A percentile compares a stretch with the other conserved stretches of the same genome.
Evolutionary conservation across 2,797 vertebrate genomes (phyloP).

Genomic region (Smutsia gigantea): DNA sequence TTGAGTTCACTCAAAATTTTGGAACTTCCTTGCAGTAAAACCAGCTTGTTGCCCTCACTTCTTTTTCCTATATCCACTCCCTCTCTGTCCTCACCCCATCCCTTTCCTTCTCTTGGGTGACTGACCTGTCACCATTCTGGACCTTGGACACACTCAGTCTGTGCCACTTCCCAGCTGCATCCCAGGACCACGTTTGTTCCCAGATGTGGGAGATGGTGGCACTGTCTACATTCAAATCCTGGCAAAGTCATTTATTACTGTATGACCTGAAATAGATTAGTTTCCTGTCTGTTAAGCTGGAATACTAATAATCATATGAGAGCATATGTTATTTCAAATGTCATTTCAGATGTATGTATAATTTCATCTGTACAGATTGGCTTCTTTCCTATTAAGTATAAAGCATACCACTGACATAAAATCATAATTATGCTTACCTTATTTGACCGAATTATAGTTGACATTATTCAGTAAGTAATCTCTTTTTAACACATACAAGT

Average conservation of each 20-base stretch:
- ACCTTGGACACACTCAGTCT: no score
- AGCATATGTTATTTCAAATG: neutral
- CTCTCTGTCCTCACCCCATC: neutral
- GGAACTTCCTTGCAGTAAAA: neutral
- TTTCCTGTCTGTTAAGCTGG: neutral
- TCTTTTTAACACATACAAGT: neutral
- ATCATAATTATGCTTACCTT: neutral
- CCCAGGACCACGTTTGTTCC: no score
- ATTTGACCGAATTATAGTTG: slow-evolving; percentile 5
- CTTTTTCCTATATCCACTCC: neutral
- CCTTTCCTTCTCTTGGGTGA: neutral
- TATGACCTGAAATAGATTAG: neutral
- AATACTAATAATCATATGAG: neutral
- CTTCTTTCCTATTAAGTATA: neutral
- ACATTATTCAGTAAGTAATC: slow-evolving; percentile 6
- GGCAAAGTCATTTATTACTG: rapidly evolving
- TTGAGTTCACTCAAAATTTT: neutral
- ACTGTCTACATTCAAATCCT: neutral
- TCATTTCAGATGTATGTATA: neutral
- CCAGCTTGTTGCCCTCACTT: neutral
- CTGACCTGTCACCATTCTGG: neutral
- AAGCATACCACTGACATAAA: neutral
- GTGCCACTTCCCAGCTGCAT: neutral
- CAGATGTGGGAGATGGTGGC: neutral
- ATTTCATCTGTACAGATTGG: neutral